Conservation (phyloP, 2,888 invertebrate species). For the Aphidoletes aphidimyza region DNA sequence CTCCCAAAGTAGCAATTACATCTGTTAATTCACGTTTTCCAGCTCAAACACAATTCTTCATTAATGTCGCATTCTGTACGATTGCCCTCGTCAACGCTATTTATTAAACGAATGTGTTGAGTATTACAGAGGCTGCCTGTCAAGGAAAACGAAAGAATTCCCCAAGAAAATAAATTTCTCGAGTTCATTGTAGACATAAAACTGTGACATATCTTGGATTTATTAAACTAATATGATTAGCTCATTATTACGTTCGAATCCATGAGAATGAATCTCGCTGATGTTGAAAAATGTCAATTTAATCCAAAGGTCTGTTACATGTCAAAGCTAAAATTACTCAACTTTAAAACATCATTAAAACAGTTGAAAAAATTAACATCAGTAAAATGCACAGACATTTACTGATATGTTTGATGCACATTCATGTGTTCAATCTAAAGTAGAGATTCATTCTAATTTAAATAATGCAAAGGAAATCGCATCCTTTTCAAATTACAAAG, state of each 20-base stretch:
- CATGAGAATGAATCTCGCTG: neutral
- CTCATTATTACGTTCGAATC: neutral
- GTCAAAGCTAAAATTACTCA: no score
- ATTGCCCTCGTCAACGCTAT: neutral
- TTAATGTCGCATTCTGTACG: neutral
- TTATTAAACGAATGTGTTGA: no score
- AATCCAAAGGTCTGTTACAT: neutral
- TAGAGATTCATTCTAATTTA: neutral
- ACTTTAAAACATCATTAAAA: no score
- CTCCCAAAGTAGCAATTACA: constrained; percentile 17
- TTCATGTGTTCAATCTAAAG: neutral
- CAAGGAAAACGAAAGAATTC: neutral
- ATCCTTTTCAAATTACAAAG: constrained; percentile 3
- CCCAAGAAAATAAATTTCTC: neutral
- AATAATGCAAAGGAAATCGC: neutral
- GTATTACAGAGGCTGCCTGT: no score
- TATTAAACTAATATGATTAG: constrained; percentile 1
- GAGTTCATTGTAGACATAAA: neutral
- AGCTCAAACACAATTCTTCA: neutral
- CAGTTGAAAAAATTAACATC: no score
- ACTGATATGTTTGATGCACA: neutral
- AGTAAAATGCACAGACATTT: neutral
- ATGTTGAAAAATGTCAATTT: neutral
- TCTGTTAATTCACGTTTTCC: constrained; percentile 24
- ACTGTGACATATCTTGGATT: neutral